These are phyloP conservation scores for Lamellibrachia columna DNA, from an alignment of 2,888 invertebrate species.

Conservation along the genomic window DNA sequence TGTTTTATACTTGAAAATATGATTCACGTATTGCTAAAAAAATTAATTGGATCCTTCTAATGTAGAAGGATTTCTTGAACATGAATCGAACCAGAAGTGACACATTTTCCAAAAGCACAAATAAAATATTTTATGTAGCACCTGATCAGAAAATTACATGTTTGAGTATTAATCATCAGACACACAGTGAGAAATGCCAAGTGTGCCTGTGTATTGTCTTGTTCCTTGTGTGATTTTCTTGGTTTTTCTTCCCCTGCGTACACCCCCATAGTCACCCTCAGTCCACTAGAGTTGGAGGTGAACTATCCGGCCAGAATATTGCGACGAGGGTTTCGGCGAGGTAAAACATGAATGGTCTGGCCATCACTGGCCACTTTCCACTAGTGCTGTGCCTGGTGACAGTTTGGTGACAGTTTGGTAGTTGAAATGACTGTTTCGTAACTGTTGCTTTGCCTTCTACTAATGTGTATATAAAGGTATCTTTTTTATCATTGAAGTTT, in stretches of 20 bases:
- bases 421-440: neutral
- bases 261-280: slow-evolving; percentile 1
- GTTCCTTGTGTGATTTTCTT: neutral
- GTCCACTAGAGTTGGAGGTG: neutral
- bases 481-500: neutral
- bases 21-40: neutral
- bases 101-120: neutral
- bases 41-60: neutral
- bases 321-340: neutral
- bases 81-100: too few species aligned
- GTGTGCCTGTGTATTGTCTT: neutral
- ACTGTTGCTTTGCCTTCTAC: neutral
- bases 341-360: neutral
- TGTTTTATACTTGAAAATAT: neutral
- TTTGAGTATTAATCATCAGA: neutral
- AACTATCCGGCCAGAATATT: neutral
- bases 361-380: neutral
- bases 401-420: neutral
- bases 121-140: neutral
- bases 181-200: neutral
- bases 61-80: too few species aligned
- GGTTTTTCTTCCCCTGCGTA: neutral
- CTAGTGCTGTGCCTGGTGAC: neutral
- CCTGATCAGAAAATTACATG: neutral
- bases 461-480: neutral